A percentile compares a stretch with the other conserved stretches of the same genome.
These are phyloP conservation scores for Eubasilissa splendida DNA, from an alignment of 2,888 invertebrate species.

Conservation along the genomic window DNA sequence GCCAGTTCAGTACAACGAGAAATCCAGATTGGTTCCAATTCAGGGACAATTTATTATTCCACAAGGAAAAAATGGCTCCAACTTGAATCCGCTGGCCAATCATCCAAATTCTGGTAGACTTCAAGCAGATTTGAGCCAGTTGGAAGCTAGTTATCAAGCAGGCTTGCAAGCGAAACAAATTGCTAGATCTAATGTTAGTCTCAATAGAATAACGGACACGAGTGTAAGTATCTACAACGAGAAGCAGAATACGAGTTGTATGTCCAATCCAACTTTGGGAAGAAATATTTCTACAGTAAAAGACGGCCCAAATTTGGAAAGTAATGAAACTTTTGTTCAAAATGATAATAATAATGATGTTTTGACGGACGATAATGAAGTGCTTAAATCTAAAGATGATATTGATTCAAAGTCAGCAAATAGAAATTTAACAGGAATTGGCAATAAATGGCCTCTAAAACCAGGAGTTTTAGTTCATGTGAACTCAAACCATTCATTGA, in stretches of 20 bases:
- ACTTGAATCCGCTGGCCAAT: constrained; percentile 51
- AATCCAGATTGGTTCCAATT: constrained; percentile 68
- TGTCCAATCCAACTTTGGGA: constrained; percentile 10
- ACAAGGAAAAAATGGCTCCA: constrained; percentile 32
- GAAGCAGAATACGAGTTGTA: constrained; percentile 55
- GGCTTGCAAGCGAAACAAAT: constrained; percentile 55
- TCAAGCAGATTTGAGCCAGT: constrained; percentile 55
- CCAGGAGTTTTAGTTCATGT: constrained; percentile 92
- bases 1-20: constrained; percentile 67
- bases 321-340: constrained; percentile 7
- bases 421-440: constrained; percentile 59
- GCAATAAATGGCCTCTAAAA: constrained; percentile 88
- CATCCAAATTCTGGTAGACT: constrained; percentile 46
- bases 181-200: constrained; percentile 44
- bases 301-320: not conserved
- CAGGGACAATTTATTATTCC: constrained; percentile 59
- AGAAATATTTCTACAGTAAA: not conserved
- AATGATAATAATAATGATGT: constrained; percentile 52
- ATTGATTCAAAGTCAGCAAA: constrained; percentile 62
- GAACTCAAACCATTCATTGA: constrained; percentile 84
- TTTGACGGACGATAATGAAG: constrained; percentile 53
- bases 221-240: constrained; percentile 38
- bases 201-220: constrained; percentile 58
- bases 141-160: constrained; percentile 58
- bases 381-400: constrained; percentile 54